phyloP scores from a whole-genome alignment of 1,140 invertebrate species.

The Telenomus remus region DNA sequence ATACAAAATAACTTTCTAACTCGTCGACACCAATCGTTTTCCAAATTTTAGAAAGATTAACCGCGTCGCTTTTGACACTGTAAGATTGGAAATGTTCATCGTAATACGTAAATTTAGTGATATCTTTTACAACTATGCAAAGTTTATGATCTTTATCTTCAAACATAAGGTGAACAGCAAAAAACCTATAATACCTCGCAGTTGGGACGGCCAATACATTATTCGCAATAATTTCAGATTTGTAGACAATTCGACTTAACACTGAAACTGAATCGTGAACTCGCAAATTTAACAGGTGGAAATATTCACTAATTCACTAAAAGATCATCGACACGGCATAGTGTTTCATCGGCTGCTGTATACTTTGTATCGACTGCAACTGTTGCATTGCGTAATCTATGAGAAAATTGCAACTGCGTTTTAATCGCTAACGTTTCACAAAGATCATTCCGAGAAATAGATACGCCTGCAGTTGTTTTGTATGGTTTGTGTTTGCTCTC shows the following conservation, averaged over 20 bases:
- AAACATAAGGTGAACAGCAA: conserved; percentile 4
- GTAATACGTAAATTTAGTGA: conserved; percentile 12
- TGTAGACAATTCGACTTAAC: conserved; percentile 1
- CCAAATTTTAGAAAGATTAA: neutral
- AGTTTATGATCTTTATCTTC: neutral
- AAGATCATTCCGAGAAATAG: conserved; percentile 18
- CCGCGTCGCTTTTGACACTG: neutral
- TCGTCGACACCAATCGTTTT: conserved; percentile 3
- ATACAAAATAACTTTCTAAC: neutral
- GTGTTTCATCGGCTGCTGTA: neutral
- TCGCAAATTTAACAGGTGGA: neutral
- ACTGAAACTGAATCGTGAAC: neutral
- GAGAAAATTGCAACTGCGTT: conserved; percentile 23
- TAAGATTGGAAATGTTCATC: conserved; percentile 15
- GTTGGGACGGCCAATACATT: neutral
- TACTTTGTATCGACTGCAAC: neutral
- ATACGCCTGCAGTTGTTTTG: conserved; percentile 8
- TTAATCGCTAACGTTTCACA: conserved; percentile 32
- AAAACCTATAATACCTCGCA: neutral
- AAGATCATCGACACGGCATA: neutral
- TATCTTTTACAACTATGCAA: conserved; percentile 6
- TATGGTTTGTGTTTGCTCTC: conserved; percentile 28
- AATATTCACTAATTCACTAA: neutral
- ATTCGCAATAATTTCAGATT: neutral
- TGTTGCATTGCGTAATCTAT: neutral